These are phyloP conservation scores for Argyrosomus regius DNA, from an alignment of 2,797 vertebrate species.

Conservation along the genomic window DNA sequence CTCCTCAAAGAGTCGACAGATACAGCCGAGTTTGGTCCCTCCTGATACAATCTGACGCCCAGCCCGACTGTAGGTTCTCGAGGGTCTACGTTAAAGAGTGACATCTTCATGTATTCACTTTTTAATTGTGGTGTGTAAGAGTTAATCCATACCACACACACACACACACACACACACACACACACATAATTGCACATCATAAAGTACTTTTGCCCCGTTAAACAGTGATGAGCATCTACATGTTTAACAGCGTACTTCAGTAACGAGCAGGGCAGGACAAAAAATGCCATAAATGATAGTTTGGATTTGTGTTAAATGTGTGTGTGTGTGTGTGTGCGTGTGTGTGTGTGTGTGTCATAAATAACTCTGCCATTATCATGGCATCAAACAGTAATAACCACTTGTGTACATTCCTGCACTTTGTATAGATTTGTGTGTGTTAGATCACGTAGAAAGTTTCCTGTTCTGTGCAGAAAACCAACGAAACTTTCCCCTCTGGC, in stretches of 20 bases:
- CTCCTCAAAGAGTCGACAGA: conserved; percentile 33
- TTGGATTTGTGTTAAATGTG: not conserved
- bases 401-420: conserved; percentile 55
- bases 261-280: conserved; percentile 1
- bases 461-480: conserved; percentile 8
- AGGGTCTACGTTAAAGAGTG: conserved; percentile 6
- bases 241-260: conserved; percentile 28
- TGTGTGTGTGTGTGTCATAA: conserved; percentile 43
- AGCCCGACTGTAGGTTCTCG: conserved; percentile 11
- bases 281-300: conserved; percentile 51
- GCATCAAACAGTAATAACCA: conserved; percentile 59
- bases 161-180: not conserved
- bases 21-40: not conserved
- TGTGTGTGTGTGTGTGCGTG: conserved; percentile 28
- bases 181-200: not conserved
- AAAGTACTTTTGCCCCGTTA: conserved; percentile 1
- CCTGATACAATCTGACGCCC: conserved; percentile 29
- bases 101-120: not conserved
- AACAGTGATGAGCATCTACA: conserved; percentile 39
- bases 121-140: not conserved
- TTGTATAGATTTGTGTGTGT: conserved; percentile 3
- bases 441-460: conserved; percentile 46
- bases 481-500: not conserved
- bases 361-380: conserved; percentile 40
- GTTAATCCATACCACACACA: not conserved